phyloP scores from a whole-genome alignment of 2,797 vertebrate genomes.

The Muscicapa striata region DNA sequence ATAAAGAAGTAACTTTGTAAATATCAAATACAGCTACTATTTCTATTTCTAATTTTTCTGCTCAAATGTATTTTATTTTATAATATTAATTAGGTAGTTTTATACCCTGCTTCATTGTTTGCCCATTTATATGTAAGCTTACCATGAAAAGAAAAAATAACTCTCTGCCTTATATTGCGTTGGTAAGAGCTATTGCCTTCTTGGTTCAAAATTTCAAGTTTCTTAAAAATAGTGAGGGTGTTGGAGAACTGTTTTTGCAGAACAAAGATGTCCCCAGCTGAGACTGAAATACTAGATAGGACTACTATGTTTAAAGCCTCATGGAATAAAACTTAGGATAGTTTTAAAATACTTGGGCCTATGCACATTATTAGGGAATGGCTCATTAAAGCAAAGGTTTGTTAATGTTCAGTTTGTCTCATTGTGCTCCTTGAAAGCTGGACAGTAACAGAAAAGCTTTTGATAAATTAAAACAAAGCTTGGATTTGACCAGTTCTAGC shows the following conservation, averaged over 20 bases:
- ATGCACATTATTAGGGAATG: neutral
- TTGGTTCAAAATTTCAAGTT: neutral
- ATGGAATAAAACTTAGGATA: neutral
- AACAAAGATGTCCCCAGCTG: neutral
- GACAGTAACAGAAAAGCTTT: neutral
- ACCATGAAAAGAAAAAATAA: neutral
- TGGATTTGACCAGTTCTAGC: neutral
- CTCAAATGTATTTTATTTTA: neutral
- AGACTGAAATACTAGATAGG: neutral
- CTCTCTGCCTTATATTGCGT: neutral
- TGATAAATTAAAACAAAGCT: neutral
- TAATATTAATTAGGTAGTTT: neutral
- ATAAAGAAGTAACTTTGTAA: neutral
- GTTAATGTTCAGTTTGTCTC: neutral
- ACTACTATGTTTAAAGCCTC: neutral
- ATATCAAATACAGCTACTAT: neutral
- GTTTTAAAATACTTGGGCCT: neutral
- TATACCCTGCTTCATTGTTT: neutral
- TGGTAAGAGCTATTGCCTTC: neutral
- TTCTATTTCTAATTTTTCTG: neutral
- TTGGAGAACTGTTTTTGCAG: neutral
- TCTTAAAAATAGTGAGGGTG: rapidly evolving
- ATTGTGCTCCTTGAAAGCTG: neutral
- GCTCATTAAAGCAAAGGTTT: neutral
- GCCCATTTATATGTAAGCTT: neutral